Conservation (phyloP, 2,797 vertebrate species). For the Uromys caudimaculatus region DNA sequence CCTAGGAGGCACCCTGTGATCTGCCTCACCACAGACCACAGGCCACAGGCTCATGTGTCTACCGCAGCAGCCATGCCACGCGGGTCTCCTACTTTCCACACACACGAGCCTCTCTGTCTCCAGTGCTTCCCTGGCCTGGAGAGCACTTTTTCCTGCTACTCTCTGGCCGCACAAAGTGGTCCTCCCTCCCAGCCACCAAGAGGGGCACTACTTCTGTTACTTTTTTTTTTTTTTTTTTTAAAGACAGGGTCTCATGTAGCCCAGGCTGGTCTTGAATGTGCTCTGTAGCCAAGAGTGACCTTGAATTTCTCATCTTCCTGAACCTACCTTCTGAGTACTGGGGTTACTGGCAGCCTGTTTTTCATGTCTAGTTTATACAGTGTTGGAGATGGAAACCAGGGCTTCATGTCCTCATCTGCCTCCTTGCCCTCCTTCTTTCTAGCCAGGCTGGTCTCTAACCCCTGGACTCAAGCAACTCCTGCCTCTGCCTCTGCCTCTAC, state of each 20-base stretch:
- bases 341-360: not conserved
- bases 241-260: not conserved
- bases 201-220: not conserved
- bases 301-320: not conserved
- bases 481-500: not conserved
- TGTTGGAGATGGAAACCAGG: not conserved
- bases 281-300: not conserved
- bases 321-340: not conserved
- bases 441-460: not conserved
- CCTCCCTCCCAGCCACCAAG: not conserved
- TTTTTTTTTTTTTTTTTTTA: not conserved
- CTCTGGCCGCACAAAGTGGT: not conserved
- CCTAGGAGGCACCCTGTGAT: not conserved
- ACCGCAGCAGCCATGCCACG: not conserved
- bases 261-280: not conserved
- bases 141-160: not conserved
- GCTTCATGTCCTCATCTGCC: not conserved
- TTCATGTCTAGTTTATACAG: not conserved
- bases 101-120: not conserved
- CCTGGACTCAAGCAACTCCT: not conserved
- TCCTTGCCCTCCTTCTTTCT: not conserved
- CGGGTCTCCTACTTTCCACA: not conserved
- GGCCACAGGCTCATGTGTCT: not conserved
- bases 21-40: conserved; percentile 53
- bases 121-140: not conserved